Evolutionary conservation across 2,888 invertebrate genomes (phyloP), one percentile per base, ranked within the genome.

Genomic region (Acrobasis suavella): DNA sequence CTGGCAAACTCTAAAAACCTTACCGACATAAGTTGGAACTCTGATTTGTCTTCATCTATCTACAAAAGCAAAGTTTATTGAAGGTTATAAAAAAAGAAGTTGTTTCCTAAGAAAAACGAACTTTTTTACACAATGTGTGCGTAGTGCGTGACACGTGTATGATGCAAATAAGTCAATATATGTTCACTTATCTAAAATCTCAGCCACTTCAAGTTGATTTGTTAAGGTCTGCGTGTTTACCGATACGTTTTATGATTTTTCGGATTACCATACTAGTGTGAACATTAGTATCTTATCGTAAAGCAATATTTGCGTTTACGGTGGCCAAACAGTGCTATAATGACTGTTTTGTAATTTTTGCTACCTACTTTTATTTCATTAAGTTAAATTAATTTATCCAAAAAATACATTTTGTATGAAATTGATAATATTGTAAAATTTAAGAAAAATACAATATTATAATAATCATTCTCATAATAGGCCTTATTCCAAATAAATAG

Each of bases 211-310:
- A 46, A 39, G 22, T 56, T 16, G 42, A 56, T 56, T 42, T 42
- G 56, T 14, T 2, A 56, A 22, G 56, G 56, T 42, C 12, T 14
- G 39, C 22, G 8, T 46, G 56, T 42, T 55, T 15, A 12, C 39
- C 22, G 56, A 42, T 56, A 56, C 56, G 42, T 56, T 56, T 56
- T 56, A 56, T 42, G 56, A 46, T 42, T 14, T 9, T 17, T 10
- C 65, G 55, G 63, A 51, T 55, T 55, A 51, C 54, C 54, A 58
- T 64, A 50, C 15, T 39, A 10, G 58, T 61, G 58, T 38, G 58
- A 58, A 59, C 66, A 67, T n/a, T 70, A 69, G 69, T 55, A 46
- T 55, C 54, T 61, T 46, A 54, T 49, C 54, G 16, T 49, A 46
- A 37, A 37, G 32, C n/a, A 61, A 55, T 61, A 61, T 49, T 49